Evolutionary conservation across 1,140 invertebrate species (phyloP), one percentile per base, ranked within the genome.

Genomic region (Listronotus bonariensis): DNA sequence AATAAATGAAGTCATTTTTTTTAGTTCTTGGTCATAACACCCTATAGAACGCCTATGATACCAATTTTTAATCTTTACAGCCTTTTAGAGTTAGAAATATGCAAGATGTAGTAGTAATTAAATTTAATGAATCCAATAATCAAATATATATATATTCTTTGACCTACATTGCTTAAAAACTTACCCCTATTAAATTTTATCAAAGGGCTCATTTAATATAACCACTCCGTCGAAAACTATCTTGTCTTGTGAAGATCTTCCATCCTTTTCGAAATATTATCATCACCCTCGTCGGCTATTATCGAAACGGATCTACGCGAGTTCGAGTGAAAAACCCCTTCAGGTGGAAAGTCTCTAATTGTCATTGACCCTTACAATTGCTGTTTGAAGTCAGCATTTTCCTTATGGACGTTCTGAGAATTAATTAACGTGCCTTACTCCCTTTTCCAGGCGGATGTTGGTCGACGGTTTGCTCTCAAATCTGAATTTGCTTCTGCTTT

Each of bases 301-400:
- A 55, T 55, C 31, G 40, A 15, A 54, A 40, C 34, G 52, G 52
- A 38, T 54, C 52, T 56, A 34, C 20, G 17, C 55, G 20, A 45
- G 31, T 32, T 15, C 55, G 15, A 42, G 53, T 36, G 55, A 60
- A 60, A 38, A 49, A 60, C 42, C 57, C 57, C 41, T 51, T 49
- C 36, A 60, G 57, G 46, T 60, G 57, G 57, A 60, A 59, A 60
- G 34, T 36, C 32, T 15, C 57, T 60, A 49, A 60, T 51, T 60
- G 57, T 60, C 46, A 51, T 40, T 32, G 45, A 20, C 18, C 57
- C 45, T 60, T 12, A 20, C 43, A 51, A 60, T 49, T 49, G 57
- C 10, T 26, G 45, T 48, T 59, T 59, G 43, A 48, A 48, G 46
- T 60, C 57, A 58, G 57, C 43, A 60, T 46, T 51, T 48, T 60